Evolutionary conservation across 1,140 invertebrate species (phyloP).

Genomic region (Proctacanthus coquilletti): DNA sequence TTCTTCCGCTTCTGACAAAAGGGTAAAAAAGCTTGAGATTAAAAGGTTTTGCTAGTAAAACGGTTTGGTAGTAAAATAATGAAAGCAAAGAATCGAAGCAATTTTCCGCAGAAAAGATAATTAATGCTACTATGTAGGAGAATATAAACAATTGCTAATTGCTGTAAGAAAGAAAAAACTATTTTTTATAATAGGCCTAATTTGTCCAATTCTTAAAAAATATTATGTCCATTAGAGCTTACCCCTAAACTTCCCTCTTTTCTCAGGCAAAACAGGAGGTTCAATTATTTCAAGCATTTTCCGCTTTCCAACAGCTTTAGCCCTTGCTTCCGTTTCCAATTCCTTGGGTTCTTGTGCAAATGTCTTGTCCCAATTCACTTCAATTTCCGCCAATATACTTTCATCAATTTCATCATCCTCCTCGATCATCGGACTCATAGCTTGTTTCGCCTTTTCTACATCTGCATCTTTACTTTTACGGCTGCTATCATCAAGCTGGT

Average conservation of each 20-base stretch:
- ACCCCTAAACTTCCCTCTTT: conserved; percentile 14
- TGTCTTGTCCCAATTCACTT: neutral
- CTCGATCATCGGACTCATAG: neutral
- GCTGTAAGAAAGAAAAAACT: too few relatives aligned
- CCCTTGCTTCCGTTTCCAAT: neutral
- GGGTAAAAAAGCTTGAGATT: too few relatives aligned
- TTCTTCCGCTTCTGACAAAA: too few relatives aligned
- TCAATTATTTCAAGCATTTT: conserved; percentile 9
- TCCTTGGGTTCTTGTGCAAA: neutral
- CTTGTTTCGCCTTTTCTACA: conserved; percentile 3
- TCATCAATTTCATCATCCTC: conserved; percentile 3
- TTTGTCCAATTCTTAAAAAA: too few relatives aligned
- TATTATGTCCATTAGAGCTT: neutral
- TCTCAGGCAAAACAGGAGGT: conserved; percentile 13
- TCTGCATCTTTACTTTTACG: conserved; percentile 20
- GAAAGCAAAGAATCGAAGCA: neutral
- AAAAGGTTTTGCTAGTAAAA: too few relatives aligned
- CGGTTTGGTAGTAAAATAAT: too few relatives aligned
- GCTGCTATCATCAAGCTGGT: too few relatives aligned
- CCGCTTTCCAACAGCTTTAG: neutral
- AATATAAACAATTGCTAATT: too few relatives aligned
- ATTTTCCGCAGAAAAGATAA: too few relatives aligned
- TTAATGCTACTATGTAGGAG: too few relatives aligned
- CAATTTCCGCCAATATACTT: conserved; percentile 3
- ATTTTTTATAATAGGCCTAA: too few relatives aligned